These are phyloP conservation scores for Microctonus hyperodae DNA, from an alignment of 2,888 invertebrate genomes.

Conservation along the genomic window DNA sequence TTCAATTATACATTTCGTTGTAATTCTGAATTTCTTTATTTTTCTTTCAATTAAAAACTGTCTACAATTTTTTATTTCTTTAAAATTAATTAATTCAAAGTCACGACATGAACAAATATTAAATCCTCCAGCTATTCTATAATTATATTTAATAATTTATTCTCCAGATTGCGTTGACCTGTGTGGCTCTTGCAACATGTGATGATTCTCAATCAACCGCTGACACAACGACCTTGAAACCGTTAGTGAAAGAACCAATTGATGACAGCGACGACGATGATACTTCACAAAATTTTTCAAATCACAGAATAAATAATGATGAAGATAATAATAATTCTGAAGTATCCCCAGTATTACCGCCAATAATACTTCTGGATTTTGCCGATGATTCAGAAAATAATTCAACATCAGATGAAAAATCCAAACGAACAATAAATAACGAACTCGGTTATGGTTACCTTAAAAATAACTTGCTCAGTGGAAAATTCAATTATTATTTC, in stretches of 20 bases:
- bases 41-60: too few relatives aligned
- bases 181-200: conserved; percentile 44
- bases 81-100: too few relatives aligned
- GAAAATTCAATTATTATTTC: conserved; percentile 57
- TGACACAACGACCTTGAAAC: conserved; percentile 17
- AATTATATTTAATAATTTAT: conserved; percentile 20
- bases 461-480: conserved; percentile 61
- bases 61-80: too few relatives aligned
- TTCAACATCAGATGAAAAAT: conserved; percentile 51
- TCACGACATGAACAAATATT: too few relatives aligned
- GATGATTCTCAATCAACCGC: conserved; percentile 26
- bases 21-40: too few relatives aligned
- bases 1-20: too few relatives aligned
- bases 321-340: conserved; percentile 34
- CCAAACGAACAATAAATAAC: conserved; percentile 76
- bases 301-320: conserved; percentile 8
- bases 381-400: conserved; percentile 49
- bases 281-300: conserved; percentile 16
- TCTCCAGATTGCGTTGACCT: conserved; percentile 50
- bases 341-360: conserved; percentile 52
- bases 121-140: too few relatives aligned
- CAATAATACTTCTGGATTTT: conserved; percentile 58
- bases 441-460: conserved; percentile 75
- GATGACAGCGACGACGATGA: conserved; percentile 26
- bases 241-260: not conserved